phyloP scores from a whole-genome alignment of 1,140 invertebrate genomes.

The Octopus bimaculoides region DNA sequence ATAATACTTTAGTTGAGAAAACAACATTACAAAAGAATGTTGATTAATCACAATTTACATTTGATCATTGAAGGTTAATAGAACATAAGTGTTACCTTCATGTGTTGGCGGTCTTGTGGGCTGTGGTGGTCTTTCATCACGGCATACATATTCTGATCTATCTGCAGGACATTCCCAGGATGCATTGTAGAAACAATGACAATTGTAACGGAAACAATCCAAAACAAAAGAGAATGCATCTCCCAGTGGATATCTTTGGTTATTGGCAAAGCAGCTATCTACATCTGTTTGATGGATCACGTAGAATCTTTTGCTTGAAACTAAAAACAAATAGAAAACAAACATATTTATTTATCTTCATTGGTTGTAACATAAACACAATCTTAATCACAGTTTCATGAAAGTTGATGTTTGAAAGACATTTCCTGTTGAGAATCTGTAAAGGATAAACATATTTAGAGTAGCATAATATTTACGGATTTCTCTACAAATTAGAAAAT shows the following conservation, averaged over 20 bases:
- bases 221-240: slow-evolving; percentile 16
- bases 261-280: not conserved
- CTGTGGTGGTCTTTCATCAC: too few species aligned
- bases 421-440: too few species aligned
- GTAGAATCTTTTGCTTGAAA: not conserved
- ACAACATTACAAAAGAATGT: too few species aligned
- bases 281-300: not conserved
- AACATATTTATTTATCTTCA: not conserved
- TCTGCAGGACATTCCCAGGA: slow-evolving; percentile 28
- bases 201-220: slow-evolving; percentile 32
- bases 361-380: not conserved
- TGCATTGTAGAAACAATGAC: slow-evolving; percentile 37
- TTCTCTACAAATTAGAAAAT: too few species aligned
- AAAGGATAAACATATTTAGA: too few species aligned
- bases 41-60: too few species aligned
- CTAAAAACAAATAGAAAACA: not conserved
- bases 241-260: slow-evolving; percentile 8
- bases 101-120: too few species aligned
- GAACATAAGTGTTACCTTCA: too few species aligned
- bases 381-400: not conserved
- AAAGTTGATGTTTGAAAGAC: not conserved
- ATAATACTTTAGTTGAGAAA: too few species aligned
- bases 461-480: too few species aligned
- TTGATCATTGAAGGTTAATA: too few species aligned
- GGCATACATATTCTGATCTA: slow-evolving; percentile 25